Evolutionary conservation across 2,797 vertebrate genomes (phyloP), one percentile per base, ranked within the genome.

Genomic region (Poeciliopsis paucimaculata): DNA sequence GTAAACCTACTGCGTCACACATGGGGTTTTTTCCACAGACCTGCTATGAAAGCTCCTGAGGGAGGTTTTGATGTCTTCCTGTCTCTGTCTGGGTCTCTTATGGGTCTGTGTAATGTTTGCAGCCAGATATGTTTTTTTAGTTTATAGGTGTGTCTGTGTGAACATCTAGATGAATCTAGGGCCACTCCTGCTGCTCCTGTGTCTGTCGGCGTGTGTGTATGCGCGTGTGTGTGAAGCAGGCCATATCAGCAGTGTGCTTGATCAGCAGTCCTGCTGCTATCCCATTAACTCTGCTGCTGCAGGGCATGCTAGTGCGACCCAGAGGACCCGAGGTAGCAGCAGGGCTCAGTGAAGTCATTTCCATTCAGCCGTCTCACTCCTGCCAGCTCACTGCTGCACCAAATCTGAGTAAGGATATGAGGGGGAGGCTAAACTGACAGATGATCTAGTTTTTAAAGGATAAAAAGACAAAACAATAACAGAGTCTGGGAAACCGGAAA

Each of bases 201-300:
- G 75, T 79, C 62, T 62, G 43, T 72, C 16, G 51, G 45, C n/a
- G 15, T 36, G 68, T 72, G 75, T 36, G 73, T 77, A 60, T 60
- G 75, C 78, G 85, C 81, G 82, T 77, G 75, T 46, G 76, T 79
- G 70, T 70, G 73, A 45, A 43, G 4, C 39, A 66, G 72, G 80
- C 84, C 82, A 83, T 79, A 72, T 73, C 11, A 84, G 45, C 80
- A 77, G 86, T 88, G 85, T 91, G 92, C 91, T 90, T 91, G 87
- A 91, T 94, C 92, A 94, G 92, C 90, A 90, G 79, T 91, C 90
- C 90, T 91, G 85, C 88, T 92, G 92, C 92, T 88, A 88, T 88
- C 90, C 92, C 89, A 94, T 94, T 93, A 93, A 91, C 88, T 88
- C 74, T 84, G 87, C 88, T 78, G 92, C 91, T 57, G 84, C 89